phyloP scores from a whole-genome alignment of 1,140 invertebrate species.

The Popillia japonica region DNA sequence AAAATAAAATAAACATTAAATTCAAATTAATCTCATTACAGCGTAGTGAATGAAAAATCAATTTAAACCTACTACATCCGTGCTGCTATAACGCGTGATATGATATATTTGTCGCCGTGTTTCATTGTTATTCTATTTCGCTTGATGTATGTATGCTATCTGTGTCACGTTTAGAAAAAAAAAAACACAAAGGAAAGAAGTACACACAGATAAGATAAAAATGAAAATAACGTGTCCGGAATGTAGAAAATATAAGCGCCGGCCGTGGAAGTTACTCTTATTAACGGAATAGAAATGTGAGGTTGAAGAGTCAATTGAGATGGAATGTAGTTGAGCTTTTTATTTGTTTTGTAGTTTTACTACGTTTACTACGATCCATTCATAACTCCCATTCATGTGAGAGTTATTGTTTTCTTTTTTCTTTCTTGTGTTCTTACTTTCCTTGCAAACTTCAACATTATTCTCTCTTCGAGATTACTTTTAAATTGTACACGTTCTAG shows the following conservation, averaged over 20 bases:
- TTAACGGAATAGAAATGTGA: slow-evolving; percentile 37
- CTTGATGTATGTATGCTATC: slow-evolving; percentile 7
- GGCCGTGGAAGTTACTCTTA: slow-evolving; percentile 1
- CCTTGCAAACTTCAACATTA: slow-evolving; percentile 37
- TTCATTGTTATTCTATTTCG: slow-evolving; percentile 7
- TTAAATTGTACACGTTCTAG: slow-evolving; percentile 12
- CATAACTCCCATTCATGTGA: slow-evolving; percentile 56
- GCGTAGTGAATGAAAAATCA: slow-evolving; percentile 34
- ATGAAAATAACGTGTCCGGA: slow-evolving; percentile 28
- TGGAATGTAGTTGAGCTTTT: slow-evolving; percentile 56
- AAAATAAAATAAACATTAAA: slow-evolving; percentile 37
- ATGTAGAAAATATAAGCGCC: slow-evolving; percentile 36
- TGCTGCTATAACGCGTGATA: slow-evolving; percentile 8
- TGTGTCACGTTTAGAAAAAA: slow-evolving; percentile 26
- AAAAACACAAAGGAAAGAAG: slow-evolving; percentile 28
- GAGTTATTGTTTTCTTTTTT: slow-evolving; percentile 35
- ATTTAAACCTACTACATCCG: slow-evolving; percentile 38
- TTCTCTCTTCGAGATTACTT: slow-evolving; percentile 24
- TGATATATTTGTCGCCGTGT: slow-evolving; percentile 21
- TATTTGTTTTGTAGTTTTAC: slow-evolving; percentile 60
- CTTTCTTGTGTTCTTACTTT: slow-evolving; percentile 47
- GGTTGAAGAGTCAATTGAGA: slow-evolving; percentile 49
- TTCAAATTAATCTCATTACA: slow-evolving; percentile 40
- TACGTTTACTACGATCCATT: slow-evolving; percentile 57
- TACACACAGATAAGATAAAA: slow-evolving; percentile 36